phyloP scores from a whole-genome alignment of 2,888 invertebrate genomes.

The Drosophila fulvimacula region DNA sequence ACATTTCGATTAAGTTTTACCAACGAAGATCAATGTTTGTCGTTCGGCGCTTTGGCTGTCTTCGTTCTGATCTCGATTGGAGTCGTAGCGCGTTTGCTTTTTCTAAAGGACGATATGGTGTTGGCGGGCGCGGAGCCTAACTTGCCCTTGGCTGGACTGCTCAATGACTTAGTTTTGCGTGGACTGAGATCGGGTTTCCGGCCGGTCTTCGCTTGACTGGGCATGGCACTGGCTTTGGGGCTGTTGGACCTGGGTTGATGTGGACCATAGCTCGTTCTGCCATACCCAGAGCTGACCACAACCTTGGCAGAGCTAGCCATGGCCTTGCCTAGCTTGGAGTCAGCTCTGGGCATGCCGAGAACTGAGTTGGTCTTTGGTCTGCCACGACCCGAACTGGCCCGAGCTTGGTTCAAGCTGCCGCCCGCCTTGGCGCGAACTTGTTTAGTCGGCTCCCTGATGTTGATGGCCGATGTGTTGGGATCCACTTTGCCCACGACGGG shows the following conservation, averaged over 20 bases:
- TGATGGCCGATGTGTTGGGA: slow-evolving; percentile 43
- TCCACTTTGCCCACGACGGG: slow-evolving; percentile 51
- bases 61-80: background rate
- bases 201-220: background rate
- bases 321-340: background rate
- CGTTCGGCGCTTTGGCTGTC: slow-evolving; percentile 7
- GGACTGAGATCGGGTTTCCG: background rate
- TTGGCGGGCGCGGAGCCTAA: no score
- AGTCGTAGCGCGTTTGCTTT: background rate
- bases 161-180: background rate
- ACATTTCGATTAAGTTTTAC: slow-evolving; percentile 4
- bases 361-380: slow-evolving; percentile 16
- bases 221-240: background rate
- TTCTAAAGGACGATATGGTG: background rate
- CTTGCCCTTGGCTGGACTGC: background rate
- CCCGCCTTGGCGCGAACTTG: slow-evolving; percentile 24
- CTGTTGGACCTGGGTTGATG: background rate
- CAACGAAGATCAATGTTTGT: slow-evolving; percentile 2
- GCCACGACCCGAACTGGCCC: slow-evolving; percentile 1
- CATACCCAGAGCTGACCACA: slow-evolving; percentile 3
- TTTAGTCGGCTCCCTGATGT: slow-evolving; percentile 44
- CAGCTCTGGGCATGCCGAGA: slow-evolving; percentile 1
- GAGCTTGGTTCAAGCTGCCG: background rate
- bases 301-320: background rate
- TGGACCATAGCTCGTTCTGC: background rate